A percentile compares a stretch with the other conserved stretches of the same genome.
Evolutionary conservation across 2,888 invertebrate species (phyloP).

Genomic region (Netelia fuscicornis): DNA sequence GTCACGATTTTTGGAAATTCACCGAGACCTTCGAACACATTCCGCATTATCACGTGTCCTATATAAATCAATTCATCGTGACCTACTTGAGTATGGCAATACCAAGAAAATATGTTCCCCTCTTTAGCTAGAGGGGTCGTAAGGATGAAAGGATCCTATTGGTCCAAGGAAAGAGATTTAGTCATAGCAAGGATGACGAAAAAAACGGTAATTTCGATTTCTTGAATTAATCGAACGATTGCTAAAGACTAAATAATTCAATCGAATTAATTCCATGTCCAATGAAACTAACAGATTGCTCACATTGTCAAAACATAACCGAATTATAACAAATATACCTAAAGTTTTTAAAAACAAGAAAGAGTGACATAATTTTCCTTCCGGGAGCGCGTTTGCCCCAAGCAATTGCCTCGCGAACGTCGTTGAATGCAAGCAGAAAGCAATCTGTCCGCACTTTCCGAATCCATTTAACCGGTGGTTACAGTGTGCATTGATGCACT

Average conservation of each 20-base stretch:
- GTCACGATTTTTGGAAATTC: slow-evolving; percentile 28
- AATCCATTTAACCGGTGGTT: slow-evolving; percentile 60
- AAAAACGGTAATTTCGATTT: too few species aligned
- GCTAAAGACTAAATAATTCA: too few species aligned
- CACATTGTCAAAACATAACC: too few species aligned
- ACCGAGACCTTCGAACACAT: slow-evolving; percentile 8
- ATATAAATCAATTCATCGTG: slow-evolving; percentile 28
- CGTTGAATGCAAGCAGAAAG: slow-evolving; percentile 34
- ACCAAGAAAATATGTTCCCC: slow-evolving; percentile 2
- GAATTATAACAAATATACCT: too few species aligned
- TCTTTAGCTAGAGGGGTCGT: neutral
- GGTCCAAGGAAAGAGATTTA: too few species aligned
- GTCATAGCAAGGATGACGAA: too few species aligned
- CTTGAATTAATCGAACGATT: too few species aligned
- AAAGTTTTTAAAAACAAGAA: neutral
- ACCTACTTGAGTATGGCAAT: slow-evolving; percentile 32
- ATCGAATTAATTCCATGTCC: too few species aligned
- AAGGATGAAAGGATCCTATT: too few species aligned
- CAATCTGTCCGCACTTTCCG: slow-evolving; percentile 64
- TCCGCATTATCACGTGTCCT: neutral
- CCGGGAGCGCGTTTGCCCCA: neutral
- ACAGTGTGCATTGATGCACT: slow-evolving; percentile 63
- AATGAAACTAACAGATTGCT: too few species aligned
- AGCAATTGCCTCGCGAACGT: slow-evolving; percentile 3
- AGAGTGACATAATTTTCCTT: neutral